Base-by-base conservation (phyloP, 2,797 vertebrate genomes). In the Parauchenoglanis ngamensis region DNA sequence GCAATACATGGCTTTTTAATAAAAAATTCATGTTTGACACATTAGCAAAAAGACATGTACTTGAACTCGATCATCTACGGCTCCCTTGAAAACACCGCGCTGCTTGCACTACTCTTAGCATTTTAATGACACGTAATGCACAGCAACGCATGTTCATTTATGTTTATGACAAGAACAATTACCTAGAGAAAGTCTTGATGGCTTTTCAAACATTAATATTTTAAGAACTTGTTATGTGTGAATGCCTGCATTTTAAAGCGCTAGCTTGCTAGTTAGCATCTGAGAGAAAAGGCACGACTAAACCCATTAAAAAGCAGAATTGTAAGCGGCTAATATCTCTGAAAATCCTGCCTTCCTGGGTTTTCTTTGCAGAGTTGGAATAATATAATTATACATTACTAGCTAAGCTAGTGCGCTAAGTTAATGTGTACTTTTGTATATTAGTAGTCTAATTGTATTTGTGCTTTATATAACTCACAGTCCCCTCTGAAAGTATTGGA, bases 11-110 rank as follows among this genome's bases (percentile, higher is more conserved):
- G 52, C 52, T 84, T 84, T 72, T 73, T 57, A 56, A 70, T 70
- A 23, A 70, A 84, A 84, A 84, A 84, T 84, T 70, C 83, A 84
- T 84, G 83, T 72, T 76, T 25, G 54, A 85, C 75, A 85, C 73
- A 78, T 65, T 76, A 78, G 61, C 84, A 65, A 63, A 56, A 77
- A 77, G 57, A 78, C 73, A 28, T n/a, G 73, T n/a, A 44, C 73
- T 80, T 57, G 52, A 84, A 73, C 67, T 72, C 31, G 54, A 84
- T 84, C 83, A n/a, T 57, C 67, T 73, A 1, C 49, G 59, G 49
- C 67, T 72, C 28, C 67, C 54, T 35, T 25, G 67, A 84, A 83
- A 83, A 52, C 81, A 52, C 19, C 67, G 17, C 49, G 31, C 67
- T 17, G 67, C 49, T 73, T 7, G 28, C 44, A 13, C 81, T 12